These are phyloP conservation scores for Chionis minor DNA, from an alignment of 2,113 vertebrate species.

Conservation along the genomic window DNA sequence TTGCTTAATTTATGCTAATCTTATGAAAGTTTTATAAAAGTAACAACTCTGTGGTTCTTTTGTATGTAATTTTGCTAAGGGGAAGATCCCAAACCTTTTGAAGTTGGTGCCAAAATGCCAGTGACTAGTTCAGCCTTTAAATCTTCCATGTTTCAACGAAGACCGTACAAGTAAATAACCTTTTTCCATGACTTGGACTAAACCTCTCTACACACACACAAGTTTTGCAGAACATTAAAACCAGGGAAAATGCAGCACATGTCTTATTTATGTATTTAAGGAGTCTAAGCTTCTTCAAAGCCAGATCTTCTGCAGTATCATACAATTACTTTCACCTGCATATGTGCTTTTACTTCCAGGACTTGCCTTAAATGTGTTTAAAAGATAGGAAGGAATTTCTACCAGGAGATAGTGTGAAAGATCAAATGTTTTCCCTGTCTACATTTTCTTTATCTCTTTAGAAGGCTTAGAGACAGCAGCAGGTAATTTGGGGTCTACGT, in stretches of 20 bases:
- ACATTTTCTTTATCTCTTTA: constrained; percentile 50
- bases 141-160: neutral
- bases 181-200: neutral
- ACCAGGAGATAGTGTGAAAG: constrained; percentile 12
- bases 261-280: neutral
- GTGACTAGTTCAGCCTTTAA: neutral
- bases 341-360: constrained; percentile 1
- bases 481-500: constrained; percentile 3
- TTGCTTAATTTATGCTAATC: neutral
- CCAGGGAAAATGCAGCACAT: neutral
- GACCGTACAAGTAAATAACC: neutral
- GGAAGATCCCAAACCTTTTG: neutral
- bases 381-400: constrained; percentile 48
- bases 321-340: constrained; percentile 21
- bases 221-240: neutral
- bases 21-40: neutral
- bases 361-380: constrained; percentile 33
- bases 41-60: neutral
- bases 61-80: neutral
- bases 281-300: constrained; percentile 39
- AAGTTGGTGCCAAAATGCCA: neutral
- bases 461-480: constrained; percentile 14
- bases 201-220: neutral
- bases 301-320: neutral
- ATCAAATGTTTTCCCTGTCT: constrained; percentile 35